These are phyloP conservation scores for Drosophila emarginata DNA, from an alignment of 2,888 invertebrate species.

Conservation along the genomic window DNA sequence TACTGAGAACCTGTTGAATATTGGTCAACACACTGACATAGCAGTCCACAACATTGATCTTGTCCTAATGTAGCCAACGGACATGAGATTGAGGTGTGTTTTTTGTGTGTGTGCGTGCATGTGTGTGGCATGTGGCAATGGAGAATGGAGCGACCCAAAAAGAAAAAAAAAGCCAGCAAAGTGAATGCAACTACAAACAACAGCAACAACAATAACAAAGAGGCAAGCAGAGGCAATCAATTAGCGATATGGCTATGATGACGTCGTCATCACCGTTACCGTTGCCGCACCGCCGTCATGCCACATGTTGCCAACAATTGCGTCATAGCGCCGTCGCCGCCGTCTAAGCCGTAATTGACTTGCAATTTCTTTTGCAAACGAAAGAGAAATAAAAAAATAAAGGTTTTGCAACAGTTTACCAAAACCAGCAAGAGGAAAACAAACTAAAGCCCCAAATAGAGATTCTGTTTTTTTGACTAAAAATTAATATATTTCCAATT, in stretches of 20 bases:
- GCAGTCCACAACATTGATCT: slow-evolving; percentile 69
- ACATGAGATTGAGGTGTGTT: not conserved
- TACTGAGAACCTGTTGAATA: slow-evolving; percentile 64
- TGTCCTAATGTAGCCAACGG: slow-evolving; percentile 59
- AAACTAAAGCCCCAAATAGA: slow-evolving; percentile 16
- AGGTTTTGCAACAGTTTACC: slow-evolving; percentile 39
- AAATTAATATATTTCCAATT: not conserved
- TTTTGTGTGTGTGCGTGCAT: slow-evolving; percentile 15
- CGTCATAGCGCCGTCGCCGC: slow-evolving; percentile 71
- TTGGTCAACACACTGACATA: slow-evolving; percentile 44
- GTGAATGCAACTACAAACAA: slow-evolving; percentile 68
- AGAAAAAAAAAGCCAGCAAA: slow-evolving; percentile 45
- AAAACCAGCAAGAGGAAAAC: slow-evolving; percentile 33
- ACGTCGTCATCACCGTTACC: slow-evolving; percentile 23
- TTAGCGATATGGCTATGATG: slow-evolving; percentile 67
- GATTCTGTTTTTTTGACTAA: too few relatives aligned
- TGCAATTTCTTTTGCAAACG: slow-evolving; percentile 75
- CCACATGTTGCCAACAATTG: slow-evolving; percentile 67
- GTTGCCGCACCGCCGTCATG: slow-evolving; percentile 39
- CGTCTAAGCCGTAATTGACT: slow-evolving; percentile 73
- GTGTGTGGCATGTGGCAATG: slow-evolving; percentile 44
- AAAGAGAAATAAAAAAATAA: slow-evolving; percentile 65
- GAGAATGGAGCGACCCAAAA: slow-evolving; percentile 74
- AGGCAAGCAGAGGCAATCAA: slow-evolving; percentile 69
- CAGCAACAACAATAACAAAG: slow-evolving; percentile 18